Conservation (phyloP, 2,113 vertebrate genomes). For the Poeciliopsis retropinna region DNA sequence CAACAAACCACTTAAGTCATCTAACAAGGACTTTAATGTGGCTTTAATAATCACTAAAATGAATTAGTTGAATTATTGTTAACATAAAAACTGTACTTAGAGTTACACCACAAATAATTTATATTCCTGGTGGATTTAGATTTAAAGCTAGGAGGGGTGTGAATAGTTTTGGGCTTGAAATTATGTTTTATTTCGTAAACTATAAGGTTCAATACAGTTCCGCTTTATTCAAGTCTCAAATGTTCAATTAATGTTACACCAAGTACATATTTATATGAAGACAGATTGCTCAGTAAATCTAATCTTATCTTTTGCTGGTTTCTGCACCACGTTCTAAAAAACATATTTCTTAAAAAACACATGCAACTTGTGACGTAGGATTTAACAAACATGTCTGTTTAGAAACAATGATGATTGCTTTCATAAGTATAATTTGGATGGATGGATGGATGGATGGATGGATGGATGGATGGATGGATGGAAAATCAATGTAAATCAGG, state of each 20-base stretch:
- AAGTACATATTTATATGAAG: too few relatives aligned
- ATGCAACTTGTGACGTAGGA: constrained; percentile 15
- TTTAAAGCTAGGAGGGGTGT: not conserved
- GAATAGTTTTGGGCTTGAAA: too few relatives aligned
- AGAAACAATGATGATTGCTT: constrained; percentile 3
- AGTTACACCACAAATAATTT: not conserved
- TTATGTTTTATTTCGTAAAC: too few relatives aligned
- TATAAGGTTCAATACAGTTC: too few relatives aligned
- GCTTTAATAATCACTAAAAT: constrained; percentile 12
- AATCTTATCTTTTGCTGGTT: not conserved
- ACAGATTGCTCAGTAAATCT: too few relatives aligned
- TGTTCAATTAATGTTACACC: too few relatives aligned
- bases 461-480: too few relatives aligned
- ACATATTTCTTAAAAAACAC: not conserved
- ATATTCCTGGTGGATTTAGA: not conserved
- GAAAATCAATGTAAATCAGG: not conserved
- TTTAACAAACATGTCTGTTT: not conserved
- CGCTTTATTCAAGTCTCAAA: too few relatives aligned
- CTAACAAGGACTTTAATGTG: constrained; percentile 12
- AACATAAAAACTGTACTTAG: not conserved
- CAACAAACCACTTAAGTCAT: constrained; percentile 29
- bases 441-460: too few relatives aligned
- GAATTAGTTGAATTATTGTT: not conserved
- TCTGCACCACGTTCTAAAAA: not conserved
- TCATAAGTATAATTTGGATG: not conserved